These are phyloP conservation scores for Phylloscopus collybita DNA, from an alignment of 2,797 vertebrate species.

Conservation along the genomic window DNA sequence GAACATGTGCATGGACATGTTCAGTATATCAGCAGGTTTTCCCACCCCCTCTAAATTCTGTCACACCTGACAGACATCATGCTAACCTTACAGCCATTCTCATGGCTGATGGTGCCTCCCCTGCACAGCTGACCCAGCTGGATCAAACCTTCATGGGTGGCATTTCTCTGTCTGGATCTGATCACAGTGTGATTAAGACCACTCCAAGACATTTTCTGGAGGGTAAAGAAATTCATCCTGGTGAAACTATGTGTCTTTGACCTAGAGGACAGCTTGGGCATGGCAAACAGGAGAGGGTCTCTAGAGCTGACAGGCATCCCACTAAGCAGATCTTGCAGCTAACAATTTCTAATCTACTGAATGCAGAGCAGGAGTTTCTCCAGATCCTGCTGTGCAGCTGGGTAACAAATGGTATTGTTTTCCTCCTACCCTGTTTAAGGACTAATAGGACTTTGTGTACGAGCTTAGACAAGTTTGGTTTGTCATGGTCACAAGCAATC, in stretches of 20 bases:
- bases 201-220: not conserved
- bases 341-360: not conserved
- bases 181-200: not conserved
- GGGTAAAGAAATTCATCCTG: not conserved
- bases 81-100: accelerated
- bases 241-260: not conserved
- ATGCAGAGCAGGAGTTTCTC: not conserved
- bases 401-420: accelerated
- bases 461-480: not conserved
- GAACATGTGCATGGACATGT: not conserved
- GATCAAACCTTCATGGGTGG: not conserved
- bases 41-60: not conserved
- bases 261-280: not conserved
- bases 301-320: not conserved
- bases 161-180: not conserved
- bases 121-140: not conserved
- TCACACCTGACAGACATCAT: not conserved
- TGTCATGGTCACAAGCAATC: not conserved
- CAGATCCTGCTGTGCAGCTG: not conserved
- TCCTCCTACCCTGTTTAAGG: not conserved
- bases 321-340: not conserved
- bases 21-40: not conserved
- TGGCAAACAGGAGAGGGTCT: not conserved
- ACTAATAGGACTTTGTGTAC: not conserved
- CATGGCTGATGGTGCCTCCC: not conserved